These are phyloP conservation scores for Echeneis naucrates DNA, from an alignment of 2,797 vertebrate genomes.

Conservation along the genomic window DNA sequence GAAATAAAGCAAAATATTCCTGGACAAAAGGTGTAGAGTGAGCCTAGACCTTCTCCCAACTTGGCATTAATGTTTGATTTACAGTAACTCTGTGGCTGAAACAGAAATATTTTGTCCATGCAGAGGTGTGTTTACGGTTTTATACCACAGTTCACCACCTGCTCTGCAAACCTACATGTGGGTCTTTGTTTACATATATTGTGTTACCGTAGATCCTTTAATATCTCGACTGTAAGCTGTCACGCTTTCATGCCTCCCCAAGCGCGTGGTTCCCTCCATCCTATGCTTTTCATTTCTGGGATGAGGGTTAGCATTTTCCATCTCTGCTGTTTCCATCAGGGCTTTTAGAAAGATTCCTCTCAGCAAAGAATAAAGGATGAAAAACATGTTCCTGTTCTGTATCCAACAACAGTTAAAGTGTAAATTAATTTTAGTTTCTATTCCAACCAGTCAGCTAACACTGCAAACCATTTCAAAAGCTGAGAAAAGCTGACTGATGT, in stretches of 20 bases:
- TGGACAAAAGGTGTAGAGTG: no score
- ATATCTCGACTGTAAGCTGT: not conserved
- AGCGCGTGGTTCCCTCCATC: not conserved
- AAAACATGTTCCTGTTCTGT: not conserved
- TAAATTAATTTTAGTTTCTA: slow-evolving; percentile 7
- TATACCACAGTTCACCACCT: not conserved
- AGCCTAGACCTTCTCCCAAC: no score
- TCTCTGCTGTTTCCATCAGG: not conserved
- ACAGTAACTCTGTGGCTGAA: not conserved
- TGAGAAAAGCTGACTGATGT: no score
- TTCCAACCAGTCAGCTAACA: slow-evolving; percentile 6
- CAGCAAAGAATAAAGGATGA: not conserved
- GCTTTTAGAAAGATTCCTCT: not conserved
- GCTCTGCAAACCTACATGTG: not conserved
- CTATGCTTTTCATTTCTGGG: not conserved
- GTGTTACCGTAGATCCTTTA: not conserved
- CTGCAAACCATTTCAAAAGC: not conserved
- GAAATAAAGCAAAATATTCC: no score
- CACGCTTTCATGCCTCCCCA: not conserved
- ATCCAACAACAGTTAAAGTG: no score
- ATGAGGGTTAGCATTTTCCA: no score
- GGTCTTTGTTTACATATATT: not conserved
- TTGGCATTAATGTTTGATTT: no score
- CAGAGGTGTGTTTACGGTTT: not conserved
- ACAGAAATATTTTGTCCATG: not conserved